Evolutionary conservation across 2,797 vertebrate genomes (phyloP), one percentile per base, ranked within the genome.

Genomic region (Poliocrania exsul): DNA sequence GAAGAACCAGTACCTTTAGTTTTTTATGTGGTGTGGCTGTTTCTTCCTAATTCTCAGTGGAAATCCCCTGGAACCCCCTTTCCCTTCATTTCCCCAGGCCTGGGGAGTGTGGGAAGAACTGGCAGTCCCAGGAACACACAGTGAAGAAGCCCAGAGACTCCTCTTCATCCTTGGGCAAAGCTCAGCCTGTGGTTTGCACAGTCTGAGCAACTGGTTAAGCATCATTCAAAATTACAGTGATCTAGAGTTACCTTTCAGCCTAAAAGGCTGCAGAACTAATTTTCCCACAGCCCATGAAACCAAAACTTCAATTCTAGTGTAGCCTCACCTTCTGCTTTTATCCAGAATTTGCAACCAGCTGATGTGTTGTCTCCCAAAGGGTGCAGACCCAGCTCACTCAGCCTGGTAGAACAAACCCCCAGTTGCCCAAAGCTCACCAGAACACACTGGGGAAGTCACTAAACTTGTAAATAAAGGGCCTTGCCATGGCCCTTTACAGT

Each of bases 281-380:
- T 95, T 95, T 94, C 91, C 86, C 93, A 96, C 69, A 91, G 75
- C 89, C 58, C 47, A 21, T 35, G 69, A 75, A 78, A 61, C n/a
- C 58, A 69, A 60, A 82, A 51, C 51, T 79, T 40, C 51, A n/a
- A 12, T 44, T 20, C 64, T 24, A 33, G 19, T 2, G 3, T 33
- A 67, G 46, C 31, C 25, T 73, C 56, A 47, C 31, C 75, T 82
- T 69, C 60, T 25, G 37, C 14, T 91, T 91, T 81, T 81, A 20
- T 28, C 21, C 11, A 77, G 37, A 29, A 16, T 35, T 29, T 72
- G 10, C 9, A 37, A 67, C 31, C 61, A 67, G 86, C 13, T 4
- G 2, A 71, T 49, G 28, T 56, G 31, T 2, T 38, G 23, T 16
- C 17, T 81, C 2, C 29, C 50, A 61, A 74, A 78, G 46, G 38